Evolutionary conservation across 35 echinoderm and acorn worm species (phyloP), one percentile per base, ranked within the genome.

Genomic region (Patiria miniata): DNA sequence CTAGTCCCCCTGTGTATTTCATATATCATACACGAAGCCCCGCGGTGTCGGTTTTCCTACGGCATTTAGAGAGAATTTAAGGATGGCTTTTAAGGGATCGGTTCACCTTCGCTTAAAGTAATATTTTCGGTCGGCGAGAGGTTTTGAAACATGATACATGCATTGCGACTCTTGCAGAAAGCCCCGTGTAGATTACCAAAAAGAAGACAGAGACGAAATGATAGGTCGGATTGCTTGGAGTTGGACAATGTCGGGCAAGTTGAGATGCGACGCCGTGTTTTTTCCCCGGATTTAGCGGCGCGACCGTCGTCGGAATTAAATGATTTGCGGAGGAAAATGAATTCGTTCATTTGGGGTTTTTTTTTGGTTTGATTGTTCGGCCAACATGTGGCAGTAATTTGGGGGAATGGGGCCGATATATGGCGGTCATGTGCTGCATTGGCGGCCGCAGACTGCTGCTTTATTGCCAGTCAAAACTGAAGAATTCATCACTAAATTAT

Each of bases 41-140:
- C 7, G 21, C 29, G 65, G 65, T 73, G 65, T 73, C 65, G 29
- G 65, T 73, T 73, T 73, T 73, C 65, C 29, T 73, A 32, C 65
- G 65, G 65, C 65, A 73, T 73, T 73, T 73, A 73, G 65, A n/a
- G 34, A 73, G 65, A 73, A 14, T 73, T 73, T 73, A 47, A 73
- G 65, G 65, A 30, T 73, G 65, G 65, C 65, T 73, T 73, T 73
- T 73, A 73, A 73, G 34, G 65, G 65, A 73, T 73, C 65, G 65
- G 65, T 73, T 73, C 65, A 73, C 65, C 65, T 73, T 30, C 17
- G 21, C 18, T 30, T 69, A 73, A 73, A 73, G 65, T 73, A 73
- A 73, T 73, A 32, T 73, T 73, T 73, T 30, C 29, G 10, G 65
- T 26, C 26, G 65, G 65, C 10, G 9, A 30, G 58, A 19, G 52